Conservation (phyloP, 2,888 invertebrate species). For the Timema podura region DNA sequence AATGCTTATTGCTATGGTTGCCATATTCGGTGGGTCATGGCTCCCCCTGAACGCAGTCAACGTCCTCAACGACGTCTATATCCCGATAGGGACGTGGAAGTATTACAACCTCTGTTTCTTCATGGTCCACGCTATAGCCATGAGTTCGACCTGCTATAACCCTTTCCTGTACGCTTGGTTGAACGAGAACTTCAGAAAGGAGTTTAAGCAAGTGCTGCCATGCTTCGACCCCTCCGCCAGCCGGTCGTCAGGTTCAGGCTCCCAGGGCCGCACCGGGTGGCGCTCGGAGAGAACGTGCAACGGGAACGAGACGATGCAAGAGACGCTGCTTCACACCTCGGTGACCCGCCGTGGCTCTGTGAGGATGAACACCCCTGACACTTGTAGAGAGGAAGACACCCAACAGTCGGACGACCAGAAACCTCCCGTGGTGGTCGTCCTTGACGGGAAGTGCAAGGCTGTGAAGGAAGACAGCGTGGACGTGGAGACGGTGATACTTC, state of each 20-base stretch:
- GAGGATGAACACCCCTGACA: slow-evolving; percentile 54
- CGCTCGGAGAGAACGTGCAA: slow-evolving; percentile 69
- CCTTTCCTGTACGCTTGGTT: slow-evolving; percentile 94
- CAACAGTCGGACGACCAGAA: slow-evolving; percentile 16
- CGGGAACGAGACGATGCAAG: slow-evolving; percentile 66
- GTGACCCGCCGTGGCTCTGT: slow-evolving; percentile 33
- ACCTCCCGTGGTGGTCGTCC: slow-evolving; percentile 2
- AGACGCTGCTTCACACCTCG: slow-evolving; percentile 53
- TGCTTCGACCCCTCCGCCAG: slow-evolving; percentile 51
- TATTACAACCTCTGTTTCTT: slow-evolving; percentile 89
- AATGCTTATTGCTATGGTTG: slow-evolving; percentile 97
- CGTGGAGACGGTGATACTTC: slow-evolving; percentile 54
- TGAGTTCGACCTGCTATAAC: slow-evolving; percentile 93
- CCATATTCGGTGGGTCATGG: slow-evolving; percentile 96
- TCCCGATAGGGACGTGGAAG: slow-evolving; percentile 66
- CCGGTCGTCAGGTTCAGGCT: slow-evolving; percentile 21
- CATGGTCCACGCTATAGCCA: slow-evolving; percentile 80
- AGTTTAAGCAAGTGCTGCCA: slow-evolving; percentile 65
- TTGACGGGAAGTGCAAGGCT: slow-evolving; percentile 32
- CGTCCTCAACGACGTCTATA: slow-evolving; percentile 77
- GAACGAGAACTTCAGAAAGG: slow-evolving; percentile 90
- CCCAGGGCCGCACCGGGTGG: slow-evolving; percentile 42
- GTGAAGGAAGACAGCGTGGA: slow-evolving; percentile 54
- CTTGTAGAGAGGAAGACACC: slow-evolving; percentile 42
- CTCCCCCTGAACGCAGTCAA: slow-evolving; percentile 87